These are phyloP conservation scores for Nyctibius bracteatus DNA, from an alignment of 2,113 vertebrate species.

Conservation along the genomic window DNA sequence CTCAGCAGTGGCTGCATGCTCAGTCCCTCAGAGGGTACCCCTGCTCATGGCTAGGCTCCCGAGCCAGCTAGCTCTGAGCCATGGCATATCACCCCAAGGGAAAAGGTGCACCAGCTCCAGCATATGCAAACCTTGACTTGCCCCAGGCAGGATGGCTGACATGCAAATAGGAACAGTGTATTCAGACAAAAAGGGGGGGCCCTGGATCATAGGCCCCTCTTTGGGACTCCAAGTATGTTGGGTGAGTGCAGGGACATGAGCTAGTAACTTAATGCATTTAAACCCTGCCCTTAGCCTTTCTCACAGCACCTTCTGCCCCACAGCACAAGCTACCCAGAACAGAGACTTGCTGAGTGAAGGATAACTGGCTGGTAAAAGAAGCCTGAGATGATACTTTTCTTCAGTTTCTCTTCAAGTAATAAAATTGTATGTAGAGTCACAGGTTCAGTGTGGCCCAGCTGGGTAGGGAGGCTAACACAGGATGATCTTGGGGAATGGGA, in stretches of 20 bases:
- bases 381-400: neutral
- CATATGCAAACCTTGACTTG: neutral
- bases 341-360: neutral
- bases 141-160: neutral
- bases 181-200: neutral
- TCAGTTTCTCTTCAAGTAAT: neutral
- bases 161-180: neutral
- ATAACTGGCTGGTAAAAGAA: neutral
- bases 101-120: neutral
- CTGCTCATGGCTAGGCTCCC: neutral
- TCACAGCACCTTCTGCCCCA: neutral
- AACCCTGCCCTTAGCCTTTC: neutral
- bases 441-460: neutral
- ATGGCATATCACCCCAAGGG: fast-evolving
- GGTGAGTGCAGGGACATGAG: neutral
- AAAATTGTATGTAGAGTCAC: neutral
- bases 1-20: neutral
- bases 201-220: neutral
- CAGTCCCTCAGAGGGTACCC: neutral
- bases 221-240: neutral
- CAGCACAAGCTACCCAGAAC: neutral
- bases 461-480: neutral
- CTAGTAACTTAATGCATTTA: neutral
- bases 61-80: neutral
- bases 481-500: neutral